Evolutionary conservation across 2,888 invertebrate genomes (phyloP), one percentile per base, ranked within the genome.

Genomic region (Meliscaeva auricollis): DNA sequence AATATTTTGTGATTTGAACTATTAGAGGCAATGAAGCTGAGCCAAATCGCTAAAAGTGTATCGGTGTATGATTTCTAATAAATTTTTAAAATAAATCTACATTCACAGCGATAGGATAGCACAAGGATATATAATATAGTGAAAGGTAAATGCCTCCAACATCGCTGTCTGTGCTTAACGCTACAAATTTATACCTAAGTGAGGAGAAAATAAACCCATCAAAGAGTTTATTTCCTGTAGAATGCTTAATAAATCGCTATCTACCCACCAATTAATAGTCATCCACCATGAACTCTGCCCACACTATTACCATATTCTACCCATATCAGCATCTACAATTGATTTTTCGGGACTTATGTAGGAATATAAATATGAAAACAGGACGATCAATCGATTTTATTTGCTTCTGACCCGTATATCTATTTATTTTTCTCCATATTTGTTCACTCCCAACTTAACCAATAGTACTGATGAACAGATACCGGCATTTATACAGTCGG

Each of bases 201-300:
- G n/a, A n/a, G n/a, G n/a, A 26, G 26, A 26, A 26, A 3, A 46
- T 46, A 44, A 76, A 38, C 48, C 26, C 44, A 52, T 62, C 35
- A 52, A 69, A 64, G 30, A 56, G 76, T 85, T 54, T 68, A 64
- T 76, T 81, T 76, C 72, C 68, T 54, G 62, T 62, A 76, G 73
- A 77, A 80, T 80, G 48, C 69, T 85, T 81, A 20, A 85, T 74
- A 69, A 81, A 64, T 54, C 76, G 54, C 72, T 80, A 75, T 66
- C 66, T 4, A 26, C 26, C 26, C 26, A 26, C 26, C 26, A 26
- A 26, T 26, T 26, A 26, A 26, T 26, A 26, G 4, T 26, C 26
- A 26, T 26, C 26, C 38, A 38, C 38, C 38, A 13, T 38, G 38
- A 38, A 38, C 38, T 38, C 11, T n/a, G n/a, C 35, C 35, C 35